Percentiles rank a stretch among this genome's conserved stretches.
phyloP scores from a whole-genome alignment of 1,140 invertebrate genomes.

The Drosophila ficusphila region DNA sequence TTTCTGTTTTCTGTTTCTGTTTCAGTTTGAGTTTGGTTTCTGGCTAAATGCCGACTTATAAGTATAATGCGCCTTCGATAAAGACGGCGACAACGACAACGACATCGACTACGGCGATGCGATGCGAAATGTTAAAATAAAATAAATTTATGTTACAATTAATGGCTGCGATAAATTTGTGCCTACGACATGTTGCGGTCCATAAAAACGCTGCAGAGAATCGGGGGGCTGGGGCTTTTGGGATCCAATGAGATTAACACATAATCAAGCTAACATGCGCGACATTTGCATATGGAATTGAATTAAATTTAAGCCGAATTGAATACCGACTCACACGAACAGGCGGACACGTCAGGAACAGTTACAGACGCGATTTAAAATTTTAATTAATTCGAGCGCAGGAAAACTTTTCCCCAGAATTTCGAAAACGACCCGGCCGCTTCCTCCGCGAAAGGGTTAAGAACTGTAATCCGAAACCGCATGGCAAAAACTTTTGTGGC shows the following conservation, averaged over 20 bases:
- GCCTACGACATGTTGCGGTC: slow-evolving; percentile 72
- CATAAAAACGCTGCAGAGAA: slow-evolving; percentile 47
- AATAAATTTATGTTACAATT: slow-evolving; percentile 83
- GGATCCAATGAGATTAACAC: slow-evolving; percentile 70
- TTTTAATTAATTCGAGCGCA: slow-evolving; percentile 72
- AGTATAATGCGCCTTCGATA: slow-evolving; percentile 72
- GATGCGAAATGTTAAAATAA: slow-evolving; percentile 83
- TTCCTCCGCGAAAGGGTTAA: slow-evolving; percentile 39
- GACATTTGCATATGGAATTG: slow-evolving; percentile 78
- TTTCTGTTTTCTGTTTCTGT: slow-evolving; percentile 40
- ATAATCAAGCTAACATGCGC: slow-evolving; percentile 80
- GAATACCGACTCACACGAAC: slow-evolving; percentile 25
- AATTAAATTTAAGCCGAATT: slow-evolving; percentile 73
- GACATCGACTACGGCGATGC: too few relatives aligned
- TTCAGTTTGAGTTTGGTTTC: slow-evolving; percentile 42
- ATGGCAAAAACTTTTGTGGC: slow-evolving; percentile 66
- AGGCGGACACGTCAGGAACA: slow-evolving; percentile 32
- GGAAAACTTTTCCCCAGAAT: slow-evolving; percentile 64
- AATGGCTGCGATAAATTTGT: slow-evolving; percentile 72
- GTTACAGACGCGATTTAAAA: slow-evolving; percentile 63
- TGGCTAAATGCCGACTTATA: slow-evolving; percentile 72
- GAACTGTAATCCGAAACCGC: slow-evolving; percentile 70
- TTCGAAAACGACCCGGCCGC: slow-evolving; percentile 26
- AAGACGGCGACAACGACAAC: slow-evolving; percentile 37
- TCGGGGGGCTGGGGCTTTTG: neutral